Conservation (phyloP, 2,113 vertebrate genomes). For the Anser cygnoides region DNA sequence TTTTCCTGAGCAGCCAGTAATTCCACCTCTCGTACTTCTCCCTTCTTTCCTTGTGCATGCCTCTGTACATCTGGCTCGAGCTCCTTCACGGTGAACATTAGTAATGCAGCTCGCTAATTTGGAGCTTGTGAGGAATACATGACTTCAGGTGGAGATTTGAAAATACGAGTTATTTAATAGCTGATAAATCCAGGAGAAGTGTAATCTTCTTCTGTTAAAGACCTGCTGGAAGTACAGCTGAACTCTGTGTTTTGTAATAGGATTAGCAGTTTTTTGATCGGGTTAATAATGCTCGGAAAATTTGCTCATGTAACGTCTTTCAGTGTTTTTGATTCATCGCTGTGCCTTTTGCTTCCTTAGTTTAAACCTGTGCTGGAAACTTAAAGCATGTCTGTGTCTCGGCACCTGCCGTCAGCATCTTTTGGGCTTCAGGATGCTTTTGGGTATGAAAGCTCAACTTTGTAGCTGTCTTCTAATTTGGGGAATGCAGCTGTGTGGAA, state of each 20-base stretch:
- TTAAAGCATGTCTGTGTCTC: background rate
- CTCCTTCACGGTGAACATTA: rapidly evolving
- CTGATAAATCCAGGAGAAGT: slow-evolving; percentile 7
- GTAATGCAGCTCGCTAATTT: background rate
- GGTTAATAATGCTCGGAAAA: slow-evolving; percentile 11
- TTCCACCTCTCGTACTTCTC: background rate
- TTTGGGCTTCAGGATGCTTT: background rate
- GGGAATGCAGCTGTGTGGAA: background rate
- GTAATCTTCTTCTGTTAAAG: slow-evolving; percentile 26
- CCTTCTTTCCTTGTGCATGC: background rate
- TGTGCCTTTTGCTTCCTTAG: background rate
- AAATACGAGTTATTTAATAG: background rate
- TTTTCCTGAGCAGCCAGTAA: background rate
- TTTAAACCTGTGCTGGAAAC: background rate
- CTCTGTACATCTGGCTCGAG: rapidly evolving
- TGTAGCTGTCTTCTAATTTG: background rate
- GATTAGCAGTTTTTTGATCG: slow-evolving; percentile 33
- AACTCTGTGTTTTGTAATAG: slow-evolving; percentile 12
- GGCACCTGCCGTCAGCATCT: rapidly evolving
- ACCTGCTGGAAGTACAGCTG: slow-evolving; percentile 17
- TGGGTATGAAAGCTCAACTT: background rate
- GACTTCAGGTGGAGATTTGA: background rate
- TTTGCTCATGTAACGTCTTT: background rate
- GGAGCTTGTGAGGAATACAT: background rate
- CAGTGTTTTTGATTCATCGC: background rate